Percentiles rank a stretch among this genome's conserved stretches.
Conservation (phyloP, 2,113 vertebrate species). For the Monopterus albus region DNA sequence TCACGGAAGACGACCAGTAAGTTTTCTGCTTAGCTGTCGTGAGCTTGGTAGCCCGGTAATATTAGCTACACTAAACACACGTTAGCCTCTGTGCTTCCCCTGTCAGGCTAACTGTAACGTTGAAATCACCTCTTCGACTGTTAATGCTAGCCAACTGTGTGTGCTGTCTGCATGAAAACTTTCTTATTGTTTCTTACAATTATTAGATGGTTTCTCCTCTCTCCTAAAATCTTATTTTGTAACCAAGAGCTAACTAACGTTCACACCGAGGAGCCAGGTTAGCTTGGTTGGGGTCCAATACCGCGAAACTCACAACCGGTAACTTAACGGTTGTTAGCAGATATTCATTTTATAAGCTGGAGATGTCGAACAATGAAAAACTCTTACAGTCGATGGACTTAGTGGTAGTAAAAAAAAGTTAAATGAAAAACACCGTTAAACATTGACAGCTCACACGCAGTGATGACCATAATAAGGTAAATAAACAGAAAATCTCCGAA, state of each 20-base stretch:
- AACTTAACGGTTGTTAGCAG: too few species aligned
- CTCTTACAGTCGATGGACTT: too few species aligned
- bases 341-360: too few species aligned
- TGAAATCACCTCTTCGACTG: conserved; percentile 1
- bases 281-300: too few species aligned
- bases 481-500: neutral
- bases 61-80: conserved; percentile 60
- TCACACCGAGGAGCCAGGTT: too few species aligned
- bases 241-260: conserved; percentile 1
- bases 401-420: too few species aligned
- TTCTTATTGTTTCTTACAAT: conserved; percentile 16
- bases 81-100: conserved; percentile 59
- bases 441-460: neutral
- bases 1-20: conserved; percentile 83
- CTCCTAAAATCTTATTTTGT: too few species aligned
- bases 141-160: neutral
- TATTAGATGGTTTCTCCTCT: too few species aligned
- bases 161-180: neutral
- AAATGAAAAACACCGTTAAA: neutral
- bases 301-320: too few species aligned
- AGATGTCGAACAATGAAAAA: too few species aligned
- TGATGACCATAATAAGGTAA: neutral
- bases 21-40: conserved; percentile 47
- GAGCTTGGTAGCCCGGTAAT: conserved; percentile 10
- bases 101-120: neutral